A percentile compares a stretch with the other conserved stretches of the same genome.
phyloP scores from a whole-genome alignment of 2,797 vertebrate species.

The Anableps anableps region DNA sequence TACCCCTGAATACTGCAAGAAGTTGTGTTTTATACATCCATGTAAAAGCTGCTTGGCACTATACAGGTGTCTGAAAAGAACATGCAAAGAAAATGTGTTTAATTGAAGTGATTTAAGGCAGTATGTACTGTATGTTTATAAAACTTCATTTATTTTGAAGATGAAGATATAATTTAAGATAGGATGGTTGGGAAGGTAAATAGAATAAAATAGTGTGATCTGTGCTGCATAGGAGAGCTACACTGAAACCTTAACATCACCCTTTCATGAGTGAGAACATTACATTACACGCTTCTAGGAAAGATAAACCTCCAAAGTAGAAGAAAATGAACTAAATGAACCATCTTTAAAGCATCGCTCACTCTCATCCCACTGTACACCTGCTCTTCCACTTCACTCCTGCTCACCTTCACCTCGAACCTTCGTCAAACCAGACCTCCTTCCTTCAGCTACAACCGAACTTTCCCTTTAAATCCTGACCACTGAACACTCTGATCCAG shows the following conservation, averaged over 20 bases:
- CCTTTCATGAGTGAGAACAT: slow-evolving; percentile 51
- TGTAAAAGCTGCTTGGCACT: slow-evolving; percentile 59
- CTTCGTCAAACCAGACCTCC: neutral
- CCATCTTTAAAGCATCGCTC: slow-evolving; percentile 26
- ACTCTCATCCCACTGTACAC: slow-evolving; percentile 26
- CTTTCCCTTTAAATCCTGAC: slow-evolving; percentile 50
- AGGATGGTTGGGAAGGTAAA: slow-evolving; percentile 55
- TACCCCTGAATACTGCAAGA: slow-evolving; percentile 35
- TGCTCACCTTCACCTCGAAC: slow-evolving; percentile 17
- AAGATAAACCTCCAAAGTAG: slow-evolving; percentile 44
- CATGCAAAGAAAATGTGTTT: slow-evolving; percentile 68
- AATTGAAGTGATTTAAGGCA: slow-evolving; percentile 71
- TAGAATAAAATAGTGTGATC: slow-evolving; percentile 72
- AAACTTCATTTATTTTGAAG: slow-evolving; percentile 63
- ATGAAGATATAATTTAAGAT: slow-evolving; percentile 68
- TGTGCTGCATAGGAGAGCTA: slow-evolving; percentile 58
- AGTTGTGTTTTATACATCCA: slow-evolving; percentile 47
- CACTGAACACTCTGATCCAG: slow-evolving; percentile 20
- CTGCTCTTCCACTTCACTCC: slow-evolving; percentile 15
- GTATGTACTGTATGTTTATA: slow-evolving; percentile 73
- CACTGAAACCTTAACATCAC: slow-evolving; percentile 56
- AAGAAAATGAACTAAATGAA: slow-evolving; percentile 43
- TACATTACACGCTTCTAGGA: slow-evolving; percentile 45
- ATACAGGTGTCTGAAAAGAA: slow-evolving; percentile 69
- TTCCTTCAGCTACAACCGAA: slow-evolving; percentile 14